Base-by-base conservation (phyloP, 2,797 vertebrate genomes). In the Dallia pectoralis region DNA sequence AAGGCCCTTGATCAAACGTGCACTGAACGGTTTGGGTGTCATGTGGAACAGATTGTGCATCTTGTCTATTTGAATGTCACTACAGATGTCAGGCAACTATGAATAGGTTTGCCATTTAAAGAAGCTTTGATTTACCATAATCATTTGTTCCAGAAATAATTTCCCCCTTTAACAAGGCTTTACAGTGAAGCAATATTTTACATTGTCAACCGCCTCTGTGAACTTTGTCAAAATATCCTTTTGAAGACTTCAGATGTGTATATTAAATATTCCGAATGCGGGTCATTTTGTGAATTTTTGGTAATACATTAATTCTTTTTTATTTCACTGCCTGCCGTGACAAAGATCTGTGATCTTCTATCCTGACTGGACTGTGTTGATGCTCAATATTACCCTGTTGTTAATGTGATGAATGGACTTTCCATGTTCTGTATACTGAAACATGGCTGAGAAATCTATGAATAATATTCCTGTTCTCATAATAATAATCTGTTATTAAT, bases 261-360 rank as follows among this genome's bases (percentile, higher is more conserved):
- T 92, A 89, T 91, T 89, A 84, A 91, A 91, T 89, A 89, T 91
- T 92, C 89, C 89, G 79, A 90, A 91, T 93, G 91, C 91, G 65
- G 93, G 90, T 88, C 93, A 92, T 93, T 93, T 89, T 85, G 89
- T 83, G 91, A 91, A 91, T 93, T 89, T 89, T 91, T 91, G 86
- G 91, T 90, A 53, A 87, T 88, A 89, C 80, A 86, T 86, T 82
- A 88, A 82, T 88, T 72, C 81, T 85, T 89, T 86, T 87, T 91
- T 80, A 90, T 89, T 87, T 70, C 87, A 91, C 89, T 93, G 91
- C 92, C 89, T 93, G 91, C 92, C 90, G 88, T 90, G 83, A 87
- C 80, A 86, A 86, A 90, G 87, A 91, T 91, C 89, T 90, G 86
- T 82, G 89, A 89, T 91, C 85, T 88, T 84, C 79, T 87, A 76